Evolutionary conservation across 1,140 invertebrate genomes (phyloP).

Genomic region (Trichomalopsis sarcophagae): DNA sequence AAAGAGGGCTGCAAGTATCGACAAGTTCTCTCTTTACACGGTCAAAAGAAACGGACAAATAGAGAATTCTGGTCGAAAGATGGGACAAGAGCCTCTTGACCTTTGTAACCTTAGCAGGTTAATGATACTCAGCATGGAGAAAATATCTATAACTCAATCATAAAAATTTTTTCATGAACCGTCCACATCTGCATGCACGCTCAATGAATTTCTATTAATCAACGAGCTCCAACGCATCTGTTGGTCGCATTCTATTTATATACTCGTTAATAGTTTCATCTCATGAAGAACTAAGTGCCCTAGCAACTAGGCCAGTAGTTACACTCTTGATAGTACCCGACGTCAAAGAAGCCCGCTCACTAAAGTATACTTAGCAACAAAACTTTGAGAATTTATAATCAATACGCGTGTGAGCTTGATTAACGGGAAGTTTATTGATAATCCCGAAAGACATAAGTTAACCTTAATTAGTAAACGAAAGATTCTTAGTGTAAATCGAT

Average conservation of each 20-base stretch:
- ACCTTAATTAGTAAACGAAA: background rate
- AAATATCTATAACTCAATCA: too few relatives aligned
- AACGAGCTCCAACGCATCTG: too few relatives aligned
- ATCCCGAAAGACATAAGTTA: background rate
- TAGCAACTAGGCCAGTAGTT: background rate
- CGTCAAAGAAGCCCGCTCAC: background rate
- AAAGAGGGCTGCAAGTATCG: background rate
- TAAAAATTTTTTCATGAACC: too few relatives aligned
- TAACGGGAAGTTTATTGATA: background rate
- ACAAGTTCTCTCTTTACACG: background rate
- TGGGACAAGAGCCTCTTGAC: background rate
- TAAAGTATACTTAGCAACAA: background rate
- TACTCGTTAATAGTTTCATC: too few relatives aligned
- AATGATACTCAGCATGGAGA: background rate
- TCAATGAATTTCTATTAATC: too few relatives aligned
- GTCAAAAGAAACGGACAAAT: background rate
- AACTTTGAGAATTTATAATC: slow-evolving; percentile 11
- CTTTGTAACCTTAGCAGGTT: background rate
- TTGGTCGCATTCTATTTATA: too few relatives aligned
- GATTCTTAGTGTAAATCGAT: too few relatives aligned
- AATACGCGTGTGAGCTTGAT: background rate
- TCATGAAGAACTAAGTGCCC: background rate
- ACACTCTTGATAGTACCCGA: background rate
- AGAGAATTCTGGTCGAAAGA: background rate
- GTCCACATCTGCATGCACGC: too few relatives aligned